Percentiles rank a stretch among this genome's conserved stretches.
phyloP scores from a whole-genome alignment of 2,797 vertebrate species.

The Ptychobarbus kaznakovi region DNA sequence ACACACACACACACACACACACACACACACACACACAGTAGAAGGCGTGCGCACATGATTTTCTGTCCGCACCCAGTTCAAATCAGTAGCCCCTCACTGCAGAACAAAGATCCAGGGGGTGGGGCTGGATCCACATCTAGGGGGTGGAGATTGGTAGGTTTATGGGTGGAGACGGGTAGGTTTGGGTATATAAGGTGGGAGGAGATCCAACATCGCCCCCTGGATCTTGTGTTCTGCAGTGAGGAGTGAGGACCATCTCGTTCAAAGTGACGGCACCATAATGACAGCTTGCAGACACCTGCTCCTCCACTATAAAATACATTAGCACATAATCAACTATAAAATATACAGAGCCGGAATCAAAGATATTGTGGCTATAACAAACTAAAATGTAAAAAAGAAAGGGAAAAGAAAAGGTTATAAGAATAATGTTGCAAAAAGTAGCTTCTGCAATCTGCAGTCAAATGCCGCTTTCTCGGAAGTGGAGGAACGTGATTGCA shows the following conservation, averaged over 20 bases:
- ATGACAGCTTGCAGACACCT: conserved; percentile 15
- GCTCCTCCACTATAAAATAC: not conserved
- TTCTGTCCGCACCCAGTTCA: not conserved
- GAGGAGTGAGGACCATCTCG: too few relatives aligned
- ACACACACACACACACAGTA: conserved; percentile 2
- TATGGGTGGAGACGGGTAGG: too few relatives aligned
- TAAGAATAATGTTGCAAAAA: not conserved
- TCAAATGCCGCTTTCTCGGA: not conserved
- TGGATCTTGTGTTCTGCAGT: too few relatives aligned
- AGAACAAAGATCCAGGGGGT: too few relatives aligned
- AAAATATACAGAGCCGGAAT: not conserved
- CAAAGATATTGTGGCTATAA: not conserved
- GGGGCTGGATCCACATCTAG: too few relatives aligned
- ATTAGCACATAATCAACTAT: not conserved
- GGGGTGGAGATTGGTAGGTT: too few relatives aligned
- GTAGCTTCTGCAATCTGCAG: not conserved
- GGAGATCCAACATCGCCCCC: too few relatives aligned
- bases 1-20: not conserved
- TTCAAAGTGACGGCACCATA: not conserved
- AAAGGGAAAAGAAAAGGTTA: not conserved
- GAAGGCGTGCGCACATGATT: conserved; percentile 6
- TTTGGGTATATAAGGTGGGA: too few relatives aligned
- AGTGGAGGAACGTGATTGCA: not conserved
- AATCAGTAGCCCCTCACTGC: not conserved
- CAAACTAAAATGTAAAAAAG: not conserved